A percentile compares a stretch with the other conserved stretches of the same genome.
These are phyloP conservation scores for Otolemur garnettii DNA, from an alignment of 2,113 vertebrate genomes.

Conservation along the genomic window DNA sequence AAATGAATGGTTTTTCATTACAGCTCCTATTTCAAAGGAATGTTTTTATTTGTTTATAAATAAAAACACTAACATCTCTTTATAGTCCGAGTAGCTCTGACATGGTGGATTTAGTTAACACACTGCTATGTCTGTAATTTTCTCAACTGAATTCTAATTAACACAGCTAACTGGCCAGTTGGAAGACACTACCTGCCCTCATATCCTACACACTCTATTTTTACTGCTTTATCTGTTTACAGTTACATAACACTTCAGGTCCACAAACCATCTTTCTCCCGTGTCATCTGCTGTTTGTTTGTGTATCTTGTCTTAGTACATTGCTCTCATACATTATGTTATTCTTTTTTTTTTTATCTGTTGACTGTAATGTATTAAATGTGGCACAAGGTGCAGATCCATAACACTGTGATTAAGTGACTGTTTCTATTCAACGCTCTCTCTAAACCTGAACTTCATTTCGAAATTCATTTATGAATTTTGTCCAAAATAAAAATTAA, in stretches of 20 bases:
- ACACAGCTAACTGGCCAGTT: background rate
- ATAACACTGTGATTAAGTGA: background rate
- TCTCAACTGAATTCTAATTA: background rate
- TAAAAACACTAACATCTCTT: background rate
- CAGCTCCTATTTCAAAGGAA: background rate
- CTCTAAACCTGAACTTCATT: background rate
- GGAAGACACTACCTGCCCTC: background rate
- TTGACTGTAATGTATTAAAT: background rate
- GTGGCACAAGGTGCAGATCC: background rate
- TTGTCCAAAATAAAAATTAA: constrained; percentile 14
- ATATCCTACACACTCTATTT: background rate
- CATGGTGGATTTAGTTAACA: background rate
- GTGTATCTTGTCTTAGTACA: background rate
- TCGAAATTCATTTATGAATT: background rate
- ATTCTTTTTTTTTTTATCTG: background rate
- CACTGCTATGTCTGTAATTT: background rate
- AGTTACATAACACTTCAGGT: background rate
- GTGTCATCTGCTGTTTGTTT: background rate
- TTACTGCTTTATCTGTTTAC: background rate
- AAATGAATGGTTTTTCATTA: background rate
- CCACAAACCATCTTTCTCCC: background rate
- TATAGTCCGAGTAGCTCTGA: background rate
- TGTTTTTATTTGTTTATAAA: background rate
- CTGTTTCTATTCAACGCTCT: background rate
- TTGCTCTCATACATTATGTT: background rate